A percentile compares a stretch with the other conserved stretches of the same genome.
phyloP scores from a whole-genome alignment of 2,888 invertebrate genomes.

The Serrognathus titanus region DNA sequence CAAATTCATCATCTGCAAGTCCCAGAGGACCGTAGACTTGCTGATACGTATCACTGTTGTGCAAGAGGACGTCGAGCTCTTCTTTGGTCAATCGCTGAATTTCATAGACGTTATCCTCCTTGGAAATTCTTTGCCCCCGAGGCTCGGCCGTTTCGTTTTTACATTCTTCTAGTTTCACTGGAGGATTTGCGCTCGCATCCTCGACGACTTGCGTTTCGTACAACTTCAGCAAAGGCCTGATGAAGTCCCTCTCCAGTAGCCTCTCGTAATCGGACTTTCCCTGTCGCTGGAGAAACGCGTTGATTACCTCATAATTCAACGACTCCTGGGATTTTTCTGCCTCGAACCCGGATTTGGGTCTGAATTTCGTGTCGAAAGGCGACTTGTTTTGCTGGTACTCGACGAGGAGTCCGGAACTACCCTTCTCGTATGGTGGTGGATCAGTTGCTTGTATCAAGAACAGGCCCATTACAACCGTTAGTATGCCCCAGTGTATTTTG shows the following conservation, averaged over 20 bases:
- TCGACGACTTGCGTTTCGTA: constrained; percentile 28
- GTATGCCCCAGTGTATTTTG: constrained; percentile 45
- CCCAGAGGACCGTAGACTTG: neutral
- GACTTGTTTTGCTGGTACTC: constrained; percentile 12
- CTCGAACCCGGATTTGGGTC: constrained; percentile 1
- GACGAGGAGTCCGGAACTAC: constrained; percentile 26
- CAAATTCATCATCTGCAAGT: neutral
- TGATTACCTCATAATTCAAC: constrained; percentile 30
- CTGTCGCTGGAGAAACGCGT: constrained; percentile 33
- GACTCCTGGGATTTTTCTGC: constrained; percentile 4
- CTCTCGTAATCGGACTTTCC: constrained; percentile 42
- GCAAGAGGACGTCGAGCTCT: constrained; percentile 1
- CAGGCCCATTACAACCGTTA: constrained; percentile 46
- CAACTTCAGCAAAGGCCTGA: constrained; percentile 41
- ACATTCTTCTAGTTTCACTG: neutral
- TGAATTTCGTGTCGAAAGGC: neutral
- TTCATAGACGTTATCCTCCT: constrained; percentile 21
- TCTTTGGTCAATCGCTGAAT: constrained; percentile 11
- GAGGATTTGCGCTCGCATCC: neutral
- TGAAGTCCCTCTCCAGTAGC: constrained; percentile 42
- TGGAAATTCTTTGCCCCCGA: constrained; percentile 14
- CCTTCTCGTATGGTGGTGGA: constrained; percentile 38
- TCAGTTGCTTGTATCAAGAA: constrained; percentile 48
- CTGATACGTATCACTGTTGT: neutral
- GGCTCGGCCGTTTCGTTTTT: neutral